phyloP scores from a whole-genome alignment of 2,888 invertebrate species.

The Sympetrum striolatum region DNA sequence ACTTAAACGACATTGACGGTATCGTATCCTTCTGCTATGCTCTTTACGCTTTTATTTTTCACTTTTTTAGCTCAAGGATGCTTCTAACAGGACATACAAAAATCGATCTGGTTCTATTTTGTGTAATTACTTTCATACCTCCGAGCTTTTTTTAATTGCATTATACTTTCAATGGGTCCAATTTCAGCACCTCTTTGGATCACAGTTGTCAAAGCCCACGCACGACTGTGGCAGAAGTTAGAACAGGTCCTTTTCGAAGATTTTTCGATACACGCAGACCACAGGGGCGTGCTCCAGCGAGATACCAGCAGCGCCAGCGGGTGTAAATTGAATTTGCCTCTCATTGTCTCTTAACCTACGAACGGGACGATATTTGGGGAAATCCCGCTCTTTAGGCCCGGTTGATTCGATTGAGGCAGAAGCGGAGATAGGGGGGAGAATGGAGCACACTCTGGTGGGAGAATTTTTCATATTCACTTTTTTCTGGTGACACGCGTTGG shows the following conservation, averaged over 20 bases:
- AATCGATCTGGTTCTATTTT: too few relatives aligned
- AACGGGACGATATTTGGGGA: not conserved
- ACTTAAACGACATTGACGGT: too few relatives aligned
- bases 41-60: too few relatives aligned
- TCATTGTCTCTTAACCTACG: not conserved
- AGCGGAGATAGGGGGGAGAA: not conserved
- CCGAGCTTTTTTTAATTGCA: too few relatives aligned
- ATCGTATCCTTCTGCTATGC: too few relatives aligned
- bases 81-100: too few relatives aligned
- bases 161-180: too few relatives aligned
- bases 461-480: not conserved
- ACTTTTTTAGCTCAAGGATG: too few relatives aligned
- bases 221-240: not conserved
- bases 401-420: not conserved
- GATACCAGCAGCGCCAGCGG: not conserved
- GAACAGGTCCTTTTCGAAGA: not conserved
- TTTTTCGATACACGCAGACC: not conserved
- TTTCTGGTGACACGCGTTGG: not conserved
- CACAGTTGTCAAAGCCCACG: too few relatives aligned
- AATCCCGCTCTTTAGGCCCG: not conserved
- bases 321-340: not conserved
- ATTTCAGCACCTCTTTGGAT: too few relatives aligned
- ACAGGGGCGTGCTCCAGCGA: not conserved
- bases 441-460: not conserved
- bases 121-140: too few relatives aligned